phyloP scores from a whole-genome alignment of 2,797 vertebrate species.

The Trichosurus vulpecula region DNA sequence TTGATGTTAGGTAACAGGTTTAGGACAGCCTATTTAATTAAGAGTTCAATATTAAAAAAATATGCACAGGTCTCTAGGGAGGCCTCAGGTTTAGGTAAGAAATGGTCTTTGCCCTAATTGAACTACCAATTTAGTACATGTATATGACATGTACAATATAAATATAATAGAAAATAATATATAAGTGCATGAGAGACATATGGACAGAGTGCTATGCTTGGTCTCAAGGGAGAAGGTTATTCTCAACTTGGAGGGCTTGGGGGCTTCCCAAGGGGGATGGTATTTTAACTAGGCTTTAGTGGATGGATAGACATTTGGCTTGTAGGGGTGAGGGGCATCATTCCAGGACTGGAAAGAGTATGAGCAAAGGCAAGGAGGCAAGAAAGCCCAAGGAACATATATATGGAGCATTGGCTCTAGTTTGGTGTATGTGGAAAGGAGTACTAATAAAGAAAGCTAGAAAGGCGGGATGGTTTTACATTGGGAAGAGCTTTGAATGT shows the following conservation, averaged over 20 bases:
- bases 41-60: not conserved
- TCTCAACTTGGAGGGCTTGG: too few species aligned
- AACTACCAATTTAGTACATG: not conserved
- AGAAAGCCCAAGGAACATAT: too few species aligned
- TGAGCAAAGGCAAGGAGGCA: too few species aligned
- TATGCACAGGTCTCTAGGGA: not conserved
- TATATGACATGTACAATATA: not conserved
- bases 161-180: not conserved
- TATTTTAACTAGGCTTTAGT: too few species aligned
- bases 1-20: not conserved
- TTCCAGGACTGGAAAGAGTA: too few species aligned
- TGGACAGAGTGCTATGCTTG: too few species aligned
- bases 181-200: not conserved
- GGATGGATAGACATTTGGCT: too few species aligned
- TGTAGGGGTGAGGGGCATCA: too few species aligned
- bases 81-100: not conserved
- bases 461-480: not conserved
- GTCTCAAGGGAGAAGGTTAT: too few species aligned
- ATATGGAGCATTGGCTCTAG: too few species aligned
- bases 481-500: not conserved
- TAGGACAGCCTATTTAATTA: not conserved
- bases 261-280: too few species aligned
- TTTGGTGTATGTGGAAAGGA: not conserved
- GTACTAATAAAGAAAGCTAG: not conserved
- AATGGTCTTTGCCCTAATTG: not conserved